Evolutionary conservation across 37 sponge, comb jelly and placozoan genomes (phyloP), one percentile per base, ranked within the genome.

Genomic region (Aplysina aerophoba): DNA sequence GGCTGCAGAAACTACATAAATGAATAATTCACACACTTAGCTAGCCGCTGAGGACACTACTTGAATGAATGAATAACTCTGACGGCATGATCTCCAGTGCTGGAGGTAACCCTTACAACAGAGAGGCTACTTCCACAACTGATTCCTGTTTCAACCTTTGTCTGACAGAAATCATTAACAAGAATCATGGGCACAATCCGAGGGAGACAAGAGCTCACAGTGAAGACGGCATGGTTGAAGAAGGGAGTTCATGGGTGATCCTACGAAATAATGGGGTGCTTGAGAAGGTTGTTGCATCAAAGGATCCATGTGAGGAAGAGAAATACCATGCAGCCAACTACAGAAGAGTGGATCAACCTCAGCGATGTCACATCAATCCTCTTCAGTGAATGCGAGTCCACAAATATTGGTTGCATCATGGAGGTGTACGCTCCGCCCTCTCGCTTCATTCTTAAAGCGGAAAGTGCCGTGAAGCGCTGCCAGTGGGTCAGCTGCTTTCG

Each of bases 281-380:
- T 15, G 38, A 75, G n/a, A 40, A 50, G n/a, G 54, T 75, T 50
- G 5, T 28, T 14, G 12, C 28, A 13, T 4, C 24, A 62, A 11
- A 62, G 24, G 64, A 27, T 4, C 24, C 2, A 5, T n/a, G 64
- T 27, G 24, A n/a, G 24, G 64, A 62, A 62, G 28, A 14, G 4
- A 11, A 62, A 27, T 33, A 35, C 34, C 71, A n/a, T n/a, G n/a
- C n/a, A n/a, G 17, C 1, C 17, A 30, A 1, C 28, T 35, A n/a
- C 71, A 30, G 78, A 75, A 44, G 78, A 75, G 41, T 75, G 78
- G 78, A 36, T 75, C 53, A 75, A 36, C 53, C 53, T 75, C 54
- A 40, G 24, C 4, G 78, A 75, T 3, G 78, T 75, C 3, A 24
- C 33, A 24, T 41, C 53, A 13, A 44, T 75, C 21, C 24, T n/a